These are phyloP conservation scores for Drosophila erecta DNA, from an alignment of 1,140 invertebrate genomes.

Conservation along the genomic window DNA sequence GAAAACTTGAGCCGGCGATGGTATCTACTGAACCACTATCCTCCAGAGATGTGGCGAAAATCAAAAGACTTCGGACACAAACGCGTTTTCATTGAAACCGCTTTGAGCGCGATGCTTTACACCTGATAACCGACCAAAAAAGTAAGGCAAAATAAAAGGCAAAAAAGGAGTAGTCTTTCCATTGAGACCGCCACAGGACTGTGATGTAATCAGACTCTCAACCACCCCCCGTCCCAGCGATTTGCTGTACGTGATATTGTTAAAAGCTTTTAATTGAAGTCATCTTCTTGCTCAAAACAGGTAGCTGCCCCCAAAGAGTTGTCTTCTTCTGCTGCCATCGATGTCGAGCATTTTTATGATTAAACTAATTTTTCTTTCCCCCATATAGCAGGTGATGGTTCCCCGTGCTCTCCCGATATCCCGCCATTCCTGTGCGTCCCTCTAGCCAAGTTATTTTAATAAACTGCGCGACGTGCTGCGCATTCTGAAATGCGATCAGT, in stretches of 20 bases:
- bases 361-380: constrained; percentile 83
- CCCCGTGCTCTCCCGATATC: constrained; percentile 7
- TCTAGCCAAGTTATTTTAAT: constrained; percentile 82
- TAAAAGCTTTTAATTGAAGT: constrained; percentile 84
- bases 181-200: constrained; percentile 61
- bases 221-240: constrained; percentile 36
- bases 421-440: constrained; percentile 39
- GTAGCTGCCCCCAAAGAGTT: constrained; percentile 69
- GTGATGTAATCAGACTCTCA: constrained; percentile 71
- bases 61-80: constrained; percentile 76
- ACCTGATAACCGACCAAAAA: constrained; percentile 69
- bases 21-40: constrained; percentile 42
- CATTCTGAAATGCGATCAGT: constrained; percentile 78
- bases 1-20: constrained; percentile 39
- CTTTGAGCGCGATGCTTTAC: constrained; percentile 72
- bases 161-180: constrained; percentile 16
- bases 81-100: constrained; percentile 67
- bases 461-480: constrained; percentile 81
- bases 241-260: constrained; percentile 83
- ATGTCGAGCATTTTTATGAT: constrained; percentile 84
- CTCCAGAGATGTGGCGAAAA: constrained; percentile 46
- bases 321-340: constrained; percentile 34
- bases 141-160: constrained; percentile 10
- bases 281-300: constrained; percentile 83
- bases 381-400: constrained; percentile 80